These are phyloP conservation scores for Cephus nigrinus DNA, from an alignment of 2,888 invertebrate species.

Conservation along the genomic window DNA sequence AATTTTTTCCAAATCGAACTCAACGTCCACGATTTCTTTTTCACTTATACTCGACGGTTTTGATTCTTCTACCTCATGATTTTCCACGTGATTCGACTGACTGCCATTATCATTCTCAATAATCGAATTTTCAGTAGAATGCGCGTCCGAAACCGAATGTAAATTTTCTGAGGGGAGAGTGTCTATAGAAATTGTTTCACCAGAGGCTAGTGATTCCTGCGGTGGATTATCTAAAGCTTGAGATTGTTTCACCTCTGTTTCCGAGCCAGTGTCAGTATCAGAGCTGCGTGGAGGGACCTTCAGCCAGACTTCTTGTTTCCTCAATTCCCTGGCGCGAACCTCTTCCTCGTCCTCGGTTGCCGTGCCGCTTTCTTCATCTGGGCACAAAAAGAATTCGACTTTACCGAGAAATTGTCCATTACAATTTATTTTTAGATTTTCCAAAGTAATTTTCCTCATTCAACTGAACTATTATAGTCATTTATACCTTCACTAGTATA, in stretches of 20 bases:
- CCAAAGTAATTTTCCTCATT: not conserved
- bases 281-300: constrained; percentile 72
- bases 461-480: constrained; percentile 31
- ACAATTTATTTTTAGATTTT: not conserved
- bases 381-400: constrained; percentile 33
- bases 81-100: not conserved
- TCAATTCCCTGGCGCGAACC: constrained; percentile 74
- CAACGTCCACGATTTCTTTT: not conserved
- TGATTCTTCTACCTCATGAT: not conserved
- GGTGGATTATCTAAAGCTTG: constrained; percentile 37
- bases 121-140: not conserved
- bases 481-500: constrained; percentile 62
- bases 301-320: constrained; percentile 76
- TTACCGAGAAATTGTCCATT: not conserved
- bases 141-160: not conserved
- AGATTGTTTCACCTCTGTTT: constrained; percentile 77
- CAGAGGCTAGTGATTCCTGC: constrained; percentile 25
- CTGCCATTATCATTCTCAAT: not conserved
- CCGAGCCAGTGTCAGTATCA: constrained; percentile 76
- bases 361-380: constrained; percentile 77
- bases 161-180: not conserved
- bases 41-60: not conserved
- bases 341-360: constrained; percentile 80
- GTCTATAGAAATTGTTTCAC: constrained; percentile 20
- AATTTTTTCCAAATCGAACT: not conserved